These are phyloP conservation scores for Pocillopora damicornis DNA, from an alignment of 64 coral and sea anemone species.

Conservation along the genomic window DNA sequence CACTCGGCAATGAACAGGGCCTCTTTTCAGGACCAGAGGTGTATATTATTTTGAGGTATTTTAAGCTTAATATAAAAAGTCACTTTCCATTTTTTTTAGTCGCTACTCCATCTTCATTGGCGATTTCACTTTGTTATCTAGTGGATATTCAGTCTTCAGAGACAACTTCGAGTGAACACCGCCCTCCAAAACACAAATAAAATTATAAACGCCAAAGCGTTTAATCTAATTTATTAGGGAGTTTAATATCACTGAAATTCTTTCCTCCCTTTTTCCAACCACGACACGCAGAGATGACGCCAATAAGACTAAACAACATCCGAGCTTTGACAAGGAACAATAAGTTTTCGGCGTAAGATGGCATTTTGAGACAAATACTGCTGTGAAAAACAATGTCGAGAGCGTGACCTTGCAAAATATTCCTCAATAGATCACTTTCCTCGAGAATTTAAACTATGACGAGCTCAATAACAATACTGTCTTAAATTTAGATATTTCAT, in stretches of 20 bases:
- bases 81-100: too few species aligned
- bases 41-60: neutral
- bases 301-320: neutral
- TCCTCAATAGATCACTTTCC: neutral
- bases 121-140: too few species aligned
- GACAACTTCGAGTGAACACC: too few species aligned
- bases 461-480: too few species aligned
- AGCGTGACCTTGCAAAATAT: too few species aligned
- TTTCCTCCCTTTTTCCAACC: neutral
- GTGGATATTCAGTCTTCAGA: too few species aligned
- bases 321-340: neutral
- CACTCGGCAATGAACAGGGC: too few species aligned
- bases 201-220: too few species aligned
- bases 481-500: neutral
- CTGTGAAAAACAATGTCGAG: neutral
- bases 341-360: neutral
- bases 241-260: neutral
- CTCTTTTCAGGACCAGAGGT: neutral
- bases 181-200: too few species aligned
- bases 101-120: too few species aligned
- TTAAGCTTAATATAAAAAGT: too few species aligned
- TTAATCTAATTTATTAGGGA: neutral
- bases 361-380: slow-evolving; percentile 9
- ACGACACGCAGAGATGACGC: slow-evolving; percentile 2
- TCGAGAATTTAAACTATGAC: too few species aligned